Conservation (phyloP, 2,888 invertebrate species). For the Eupithecia exiguata region DNA sequence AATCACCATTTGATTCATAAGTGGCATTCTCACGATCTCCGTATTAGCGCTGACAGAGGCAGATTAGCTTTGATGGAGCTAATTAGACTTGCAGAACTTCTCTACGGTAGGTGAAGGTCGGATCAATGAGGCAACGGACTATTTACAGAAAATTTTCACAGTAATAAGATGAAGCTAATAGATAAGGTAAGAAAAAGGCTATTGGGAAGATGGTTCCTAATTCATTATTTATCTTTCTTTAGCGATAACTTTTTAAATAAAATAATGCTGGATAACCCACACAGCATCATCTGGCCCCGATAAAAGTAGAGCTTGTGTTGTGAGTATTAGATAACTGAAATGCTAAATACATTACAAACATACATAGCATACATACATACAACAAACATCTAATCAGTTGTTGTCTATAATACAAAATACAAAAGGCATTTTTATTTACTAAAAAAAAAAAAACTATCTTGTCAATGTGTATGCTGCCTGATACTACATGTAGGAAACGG, state of each 20-base stretch:
- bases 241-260: not conserved
- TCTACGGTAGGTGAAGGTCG: slow-evolving; percentile 21
- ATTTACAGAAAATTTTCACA: not conserved
- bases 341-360: not conserved
- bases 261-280: not conserved
- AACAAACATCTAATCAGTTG: too few species aligned
- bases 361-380: too few species aligned
- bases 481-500: too few species aligned
- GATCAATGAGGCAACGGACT: slow-evolving; percentile 8
- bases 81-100: slow-evolving; percentile 50
- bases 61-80: slow-evolving; percentile 58
- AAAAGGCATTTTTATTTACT: too few species aligned
- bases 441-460: too few species aligned
- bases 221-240: not conserved
- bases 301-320: not conserved
- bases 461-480: too few species aligned
- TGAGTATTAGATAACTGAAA: not conserved
- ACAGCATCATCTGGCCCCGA: too few species aligned
- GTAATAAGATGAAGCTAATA: not conserved
- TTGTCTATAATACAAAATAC: too few species aligned
- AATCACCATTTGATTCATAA: slow-evolving; percentile 35
- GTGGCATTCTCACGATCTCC: slow-evolving; percentile 38
- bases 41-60: slow-evolving; percentile 47
- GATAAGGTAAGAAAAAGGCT: not conserved
- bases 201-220: not conserved